Evolutionary conservation across 2,113 vertebrate species (phyloP).

Genomic region (Rhinolophus ferrumequinum): DNA sequence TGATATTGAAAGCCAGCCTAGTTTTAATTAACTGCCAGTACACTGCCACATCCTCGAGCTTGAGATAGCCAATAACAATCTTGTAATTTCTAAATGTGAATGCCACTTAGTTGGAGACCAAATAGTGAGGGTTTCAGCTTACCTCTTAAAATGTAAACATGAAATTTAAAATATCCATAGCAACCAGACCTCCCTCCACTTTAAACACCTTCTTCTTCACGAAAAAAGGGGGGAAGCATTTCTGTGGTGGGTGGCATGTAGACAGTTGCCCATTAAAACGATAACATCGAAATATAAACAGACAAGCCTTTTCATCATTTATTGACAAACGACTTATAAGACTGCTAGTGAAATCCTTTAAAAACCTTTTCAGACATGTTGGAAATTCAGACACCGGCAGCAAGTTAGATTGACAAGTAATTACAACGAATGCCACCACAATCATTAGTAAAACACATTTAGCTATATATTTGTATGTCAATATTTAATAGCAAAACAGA

Average conservation of each 20-base stretch:
- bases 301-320: constrained; percentile 77
- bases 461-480: constrained; percentile 9
- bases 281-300: constrained; percentile 77
- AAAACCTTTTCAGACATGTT: constrained; percentile 74
- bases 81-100: constrained; percentile 82
- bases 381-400: constrained; percentile 61
- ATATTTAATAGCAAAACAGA: constrained; percentile 51
- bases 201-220: constrained; percentile 78
- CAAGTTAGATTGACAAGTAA: constrained; percentile 59
- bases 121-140: constrained; percentile 77
- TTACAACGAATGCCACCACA: constrained; percentile 72
- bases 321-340: constrained; percentile 79
- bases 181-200: constrained; percentile 63
- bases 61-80: constrained; percentile 83
- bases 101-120: constrained; percentile 78
- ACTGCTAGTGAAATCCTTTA: constrained; percentile 73
- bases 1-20: constrained; percentile 85
- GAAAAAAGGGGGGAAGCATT: neutral
- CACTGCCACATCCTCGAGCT: constrained; percentile 84
- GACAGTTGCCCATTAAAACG: constrained; percentile 66
- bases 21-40: constrained; percentile 87
- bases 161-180: constrained; percentile 74
- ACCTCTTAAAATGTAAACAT: constrained; percentile 81
- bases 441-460: constrained; percentile 47
- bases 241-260: constrained; percentile 57